Conservation (phyloP, 2,888 invertebrate species). For the Hemithea aestivaria region DNA sequence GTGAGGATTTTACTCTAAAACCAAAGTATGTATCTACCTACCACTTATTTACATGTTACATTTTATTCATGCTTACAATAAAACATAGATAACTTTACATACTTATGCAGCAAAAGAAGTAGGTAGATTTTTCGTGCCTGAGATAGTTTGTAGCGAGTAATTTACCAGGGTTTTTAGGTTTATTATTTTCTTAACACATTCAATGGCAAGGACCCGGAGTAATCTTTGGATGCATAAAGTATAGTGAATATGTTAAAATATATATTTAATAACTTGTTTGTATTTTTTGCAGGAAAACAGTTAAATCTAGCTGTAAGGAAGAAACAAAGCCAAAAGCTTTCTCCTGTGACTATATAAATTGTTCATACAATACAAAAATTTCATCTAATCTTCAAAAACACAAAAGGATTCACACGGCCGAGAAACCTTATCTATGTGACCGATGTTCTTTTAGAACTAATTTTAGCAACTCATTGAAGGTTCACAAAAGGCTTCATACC, state of each 20-base stretch:
- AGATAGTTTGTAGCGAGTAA: too few species aligned
- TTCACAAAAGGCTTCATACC: conserved; percentile 65
- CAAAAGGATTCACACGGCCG: conserved; percentile 61
- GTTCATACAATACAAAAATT: conserved; percentile 74
- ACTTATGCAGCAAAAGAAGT: too few species aligned
- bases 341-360: conserved; percentile 70
- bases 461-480: conserved; percentile 67
- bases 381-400: conserved; percentile 70
- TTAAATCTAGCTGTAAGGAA: conserved; percentile 42
- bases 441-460: conserved; percentile 67
- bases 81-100: too few species aligned
- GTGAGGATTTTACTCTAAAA: not conserved
- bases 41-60: not conserved
- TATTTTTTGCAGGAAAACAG: conserved; percentile 28
- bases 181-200: too few species aligned
- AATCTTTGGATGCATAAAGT: too few species aligned
- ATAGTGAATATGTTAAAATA: too few species aligned
- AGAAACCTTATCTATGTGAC: conserved; percentile 70
- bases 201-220: too few species aligned
- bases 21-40: conserved; percentile 6
- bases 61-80: too few species aligned
- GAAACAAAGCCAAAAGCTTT: conserved; percentile 67
- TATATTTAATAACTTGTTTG: too few species aligned
- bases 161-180: too few species aligned
- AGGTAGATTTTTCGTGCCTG: too few species aligned